These are phyloP conservation scores for Takifugu bimaculatus DNA, from an alignment of 2,113 vertebrate genomes.

Conservation along the genomic window DNA sequence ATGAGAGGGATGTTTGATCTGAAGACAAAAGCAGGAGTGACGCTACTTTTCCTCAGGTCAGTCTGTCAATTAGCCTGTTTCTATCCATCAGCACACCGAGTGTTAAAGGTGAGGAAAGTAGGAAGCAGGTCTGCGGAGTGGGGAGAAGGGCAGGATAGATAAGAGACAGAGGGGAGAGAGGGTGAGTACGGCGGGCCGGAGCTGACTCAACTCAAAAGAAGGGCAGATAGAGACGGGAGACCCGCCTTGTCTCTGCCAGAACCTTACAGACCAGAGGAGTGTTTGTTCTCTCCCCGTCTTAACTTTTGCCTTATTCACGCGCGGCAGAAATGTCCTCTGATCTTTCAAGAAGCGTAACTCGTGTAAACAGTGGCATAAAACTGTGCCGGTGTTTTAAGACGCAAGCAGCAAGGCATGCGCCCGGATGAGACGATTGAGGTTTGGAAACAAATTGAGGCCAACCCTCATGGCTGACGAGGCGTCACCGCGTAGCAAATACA, in stretches of 20 bases:
- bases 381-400: conserved; percentile 14
- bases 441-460: conserved; percentile 38
- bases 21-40: conserved; percentile 22
- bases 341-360: background rate
- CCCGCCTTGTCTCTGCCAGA: conserved; percentile 1
- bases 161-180: conserved; percentile 3
- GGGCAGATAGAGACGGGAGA: conserved; percentile 4
- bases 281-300: conserved; percentile 3
- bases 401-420: background rate
- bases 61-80: conserved; percentile 64
- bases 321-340: background rate
- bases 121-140: background rate
- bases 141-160: conserved; percentile 4
- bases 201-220: conserved; percentile 12
- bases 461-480: conserved; percentile 21
- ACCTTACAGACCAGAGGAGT: background rate
- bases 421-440: background rate
- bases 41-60: conserved; percentile 46
- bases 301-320: conserved; percentile 19
- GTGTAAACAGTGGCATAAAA: conserved; percentile 22
- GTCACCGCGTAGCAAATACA: conserved; percentile 51
- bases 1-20: conserved; percentile 37
- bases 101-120: conserved; percentile 27
- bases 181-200: conserved; percentile 1
- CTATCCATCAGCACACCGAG: conserved; percentile 15